These are phyloP conservation scores for Cryptotis parvus DNA, from an alignment of 2,113 vertebrate species.

Conservation along the genomic window DNA sequence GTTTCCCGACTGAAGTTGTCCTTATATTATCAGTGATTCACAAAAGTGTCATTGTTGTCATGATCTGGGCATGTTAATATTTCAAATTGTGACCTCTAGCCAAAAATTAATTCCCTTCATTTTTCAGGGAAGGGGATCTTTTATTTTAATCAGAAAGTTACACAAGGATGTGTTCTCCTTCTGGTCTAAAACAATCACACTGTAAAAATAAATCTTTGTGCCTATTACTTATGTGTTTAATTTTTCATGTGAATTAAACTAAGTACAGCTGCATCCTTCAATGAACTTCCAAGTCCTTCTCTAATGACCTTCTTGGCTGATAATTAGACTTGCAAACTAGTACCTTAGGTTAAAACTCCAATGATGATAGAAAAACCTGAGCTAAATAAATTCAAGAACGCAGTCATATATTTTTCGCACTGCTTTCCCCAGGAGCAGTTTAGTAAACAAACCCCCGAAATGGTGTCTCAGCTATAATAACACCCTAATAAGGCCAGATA, in stretches of 20 bases:
- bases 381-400: slow-evolving; percentile 48
- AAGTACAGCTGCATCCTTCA: slow-evolving; percentile 28
- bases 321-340: slow-evolving; percentile 65
- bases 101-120: slow-evolving; percentile 47
- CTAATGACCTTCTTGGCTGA: slow-evolving; percentile 46
- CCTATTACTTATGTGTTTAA: slow-evolving; percentile 64
- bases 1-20: background rate
- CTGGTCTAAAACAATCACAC: slow-evolving; percentile 32
- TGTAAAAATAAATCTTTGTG: slow-evolving; percentile 38
- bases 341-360: slow-evolving; percentile 1
- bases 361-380: slow-evolving; percentile 45
- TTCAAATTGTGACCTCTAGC: slow-evolving; percentile 27
- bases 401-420: slow-evolving; percentile 61
- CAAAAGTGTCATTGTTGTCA: background rate
- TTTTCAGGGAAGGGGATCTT: slow-evolving; percentile 43
- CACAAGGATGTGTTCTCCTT: background rate
- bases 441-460: slow-evolving; percentile 65
- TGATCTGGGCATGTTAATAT: slow-evolving; percentile 9
- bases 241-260: slow-evolving; percentile 51
- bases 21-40: background rate
- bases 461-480: slow-evolving; percentile 55
- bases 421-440: slow-evolving; percentile 56
- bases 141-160: slow-evolving; percentile 53
- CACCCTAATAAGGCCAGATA: slow-evolving; percentile 30
- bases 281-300: slow-evolving; percentile 54